Evolutionary conservation across 2,113 vertebrate genomes (phyloP), one percentile per base, ranked within the genome.

Genomic region (Rhagologus leucostigma): DNA sequence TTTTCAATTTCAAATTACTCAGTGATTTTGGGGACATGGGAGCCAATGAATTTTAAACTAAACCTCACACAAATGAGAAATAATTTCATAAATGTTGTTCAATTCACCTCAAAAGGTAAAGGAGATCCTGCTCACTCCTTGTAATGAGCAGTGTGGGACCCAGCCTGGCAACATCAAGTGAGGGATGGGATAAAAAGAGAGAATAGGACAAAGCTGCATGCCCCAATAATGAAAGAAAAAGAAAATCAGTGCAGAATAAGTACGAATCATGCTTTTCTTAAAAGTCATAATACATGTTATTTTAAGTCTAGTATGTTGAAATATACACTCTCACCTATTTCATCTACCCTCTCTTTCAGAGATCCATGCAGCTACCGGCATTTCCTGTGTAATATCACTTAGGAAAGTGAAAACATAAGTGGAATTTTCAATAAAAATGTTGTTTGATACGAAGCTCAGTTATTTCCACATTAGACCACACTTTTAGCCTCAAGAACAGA

Each of bases 1-100:
- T 91, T 97, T 98, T 97, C 97, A 93, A 98, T 98, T 98, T 97
- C 94, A 95, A 93, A 98, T 98, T 96, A 96, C 89, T 95, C 77
- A 87, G 90, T 64, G 79, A 89, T 94, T 93, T 27, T 42, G 65
- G 63, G 83, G 86, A 75, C 78, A 53, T 68, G 73, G 55, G 39
- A 85, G 77, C 46, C 63, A 95, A 56, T 63, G 76, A 16, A 33
- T 95, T 92, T 86, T 37, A 82, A 96, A 63, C 56, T 55, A 63
- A 89, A 65, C 49, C n/a, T 87, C 70, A 86, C 32, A 86, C 37
- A 55, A 84, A 85, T 39, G 53, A 87, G 81, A 86, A 92, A 59
- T 84, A 71, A 92, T 92, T 93, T 67, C 1, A 1, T 65, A 73
- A 78, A 39, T 46, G 13, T 68, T 57, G 44, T 87, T 92, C 79